Conservation (phyloP, 2,797 vertebrate genomes). For the Podargus strigoides region DNA sequence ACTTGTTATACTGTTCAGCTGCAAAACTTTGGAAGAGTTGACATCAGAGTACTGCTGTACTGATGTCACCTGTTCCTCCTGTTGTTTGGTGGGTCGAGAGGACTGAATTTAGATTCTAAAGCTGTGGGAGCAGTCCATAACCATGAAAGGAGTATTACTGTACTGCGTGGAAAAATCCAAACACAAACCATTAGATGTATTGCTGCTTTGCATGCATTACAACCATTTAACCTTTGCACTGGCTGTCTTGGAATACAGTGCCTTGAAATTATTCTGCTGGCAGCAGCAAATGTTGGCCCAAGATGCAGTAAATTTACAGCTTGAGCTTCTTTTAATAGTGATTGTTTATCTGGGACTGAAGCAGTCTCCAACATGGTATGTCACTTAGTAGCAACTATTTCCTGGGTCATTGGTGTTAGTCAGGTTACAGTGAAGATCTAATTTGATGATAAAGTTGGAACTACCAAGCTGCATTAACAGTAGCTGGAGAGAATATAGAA, state of each 20-base stretch:
- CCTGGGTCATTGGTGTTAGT: background rate
- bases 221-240: background rate
- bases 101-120: background rate
- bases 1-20: background rate
- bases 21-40: background rate
- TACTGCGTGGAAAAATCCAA: background rate
- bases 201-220: background rate
- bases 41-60: background rate
- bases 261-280: background rate
- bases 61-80: background rate
- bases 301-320: background rate
- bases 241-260: background rate
- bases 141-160: background rate
- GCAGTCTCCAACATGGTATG: fast-evolving
- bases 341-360: background rate
- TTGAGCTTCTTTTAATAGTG: background rate
- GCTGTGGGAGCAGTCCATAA: background rate
- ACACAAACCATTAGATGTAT: background rate
- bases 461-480: background rate
- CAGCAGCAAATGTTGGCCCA: background rate
- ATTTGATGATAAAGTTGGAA: background rate
- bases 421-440: background rate
- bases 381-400: background rate
- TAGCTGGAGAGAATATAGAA: background rate
- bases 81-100: background rate